phyloP scores from a whole-genome alignment of 2,888 invertebrate species.

The Hirtodrosophila trivittata region DNA sequence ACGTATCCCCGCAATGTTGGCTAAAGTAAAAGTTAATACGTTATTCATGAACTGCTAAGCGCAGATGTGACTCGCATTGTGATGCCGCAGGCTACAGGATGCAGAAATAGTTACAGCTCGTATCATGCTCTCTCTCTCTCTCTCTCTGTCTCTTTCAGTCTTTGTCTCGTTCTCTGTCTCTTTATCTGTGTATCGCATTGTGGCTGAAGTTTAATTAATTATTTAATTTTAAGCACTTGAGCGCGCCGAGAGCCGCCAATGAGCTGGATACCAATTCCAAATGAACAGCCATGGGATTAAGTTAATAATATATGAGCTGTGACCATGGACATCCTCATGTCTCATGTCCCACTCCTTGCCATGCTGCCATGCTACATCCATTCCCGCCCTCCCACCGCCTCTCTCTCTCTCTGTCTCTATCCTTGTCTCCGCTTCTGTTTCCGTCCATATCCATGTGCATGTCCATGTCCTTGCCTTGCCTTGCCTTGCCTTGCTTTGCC shows the following conservation, averaged over 20 bases:
- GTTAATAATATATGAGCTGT: conserved; percentile 77
- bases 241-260: conserved; percentile 68
- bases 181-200: conserved; percentile 21
- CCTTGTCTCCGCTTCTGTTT: not conserved
- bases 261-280: conserved; percentile 57
- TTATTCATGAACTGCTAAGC: conserved; percentile 81
- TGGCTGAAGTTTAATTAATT: conserved; percentile 74
- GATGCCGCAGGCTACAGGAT: conserved; percentile 44
- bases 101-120: conserved; percentile 40
- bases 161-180: not conserved
- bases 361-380: not conserved
- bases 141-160: not conserved
- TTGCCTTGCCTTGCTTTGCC: conserved; percentile 20
- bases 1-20: conserved; percentile 41
- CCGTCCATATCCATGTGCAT: conserved; percentile 14
- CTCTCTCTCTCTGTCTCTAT: not conserved
- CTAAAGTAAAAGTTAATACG: conserved; percentile 76
- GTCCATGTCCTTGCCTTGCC: conserved; percentile 7
- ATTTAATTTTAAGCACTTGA: conserved; percentile 79
- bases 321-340: conserved; percentile 31
- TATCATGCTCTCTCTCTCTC: not conserved
- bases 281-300: conserved; percentile 70
- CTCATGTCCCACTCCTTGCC: conserved; percentile 16
- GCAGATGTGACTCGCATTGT: conserved; percentile 79
- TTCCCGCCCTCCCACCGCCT: not conserved